These are phyloP conservation scores for Prunella fulvescens DNA, from an alignment of 2,113 vertebrate genomes.

Conservation along the genomic window DNA sequence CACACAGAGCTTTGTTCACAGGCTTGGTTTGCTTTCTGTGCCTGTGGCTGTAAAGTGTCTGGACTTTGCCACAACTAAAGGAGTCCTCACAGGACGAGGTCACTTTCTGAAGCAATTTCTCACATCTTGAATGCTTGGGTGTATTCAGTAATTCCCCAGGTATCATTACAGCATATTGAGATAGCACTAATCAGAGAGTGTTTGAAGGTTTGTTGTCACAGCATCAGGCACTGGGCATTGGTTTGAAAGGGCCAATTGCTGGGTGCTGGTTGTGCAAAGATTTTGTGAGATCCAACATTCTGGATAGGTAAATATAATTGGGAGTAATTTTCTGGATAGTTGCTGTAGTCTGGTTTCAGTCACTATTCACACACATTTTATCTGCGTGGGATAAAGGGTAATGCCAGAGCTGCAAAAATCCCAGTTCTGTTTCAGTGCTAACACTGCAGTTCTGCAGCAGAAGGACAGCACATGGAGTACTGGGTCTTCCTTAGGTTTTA, in stretches of 20 bases:
- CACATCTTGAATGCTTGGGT: not conserved
- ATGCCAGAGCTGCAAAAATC: not conserved
- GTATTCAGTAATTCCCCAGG: not conserved
- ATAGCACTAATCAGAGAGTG: not conserved
- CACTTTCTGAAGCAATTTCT: not conserved
- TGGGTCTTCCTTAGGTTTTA: not conserved
- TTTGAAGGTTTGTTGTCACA: not conserved
- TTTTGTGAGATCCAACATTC: not conserved
- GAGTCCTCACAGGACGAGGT: not conserved
- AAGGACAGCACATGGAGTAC: not conserved
- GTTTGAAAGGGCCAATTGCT: not conserved
- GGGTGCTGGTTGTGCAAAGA: not conserved
- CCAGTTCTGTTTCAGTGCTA: not conserved
- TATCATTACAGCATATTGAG: not conserved
- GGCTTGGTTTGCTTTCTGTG: not conserved
- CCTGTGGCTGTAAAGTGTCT: not conserved
- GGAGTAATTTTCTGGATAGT: not conserved
- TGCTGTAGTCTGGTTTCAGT: not conserved
- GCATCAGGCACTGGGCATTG: rapidly evolving
- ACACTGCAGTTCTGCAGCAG: not conserved
- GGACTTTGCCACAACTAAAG: not conserved
- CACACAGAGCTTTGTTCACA: not conserved
- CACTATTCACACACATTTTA: rapidly evolving
- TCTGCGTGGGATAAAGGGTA: not conserved
- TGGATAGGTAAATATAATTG: not conserved